These are phyloP conservation scores for Taphrorychus bicolor DNA, from an alignment of 2,888 invertebrate genomes.

Conservation along the genomic window DNA sequence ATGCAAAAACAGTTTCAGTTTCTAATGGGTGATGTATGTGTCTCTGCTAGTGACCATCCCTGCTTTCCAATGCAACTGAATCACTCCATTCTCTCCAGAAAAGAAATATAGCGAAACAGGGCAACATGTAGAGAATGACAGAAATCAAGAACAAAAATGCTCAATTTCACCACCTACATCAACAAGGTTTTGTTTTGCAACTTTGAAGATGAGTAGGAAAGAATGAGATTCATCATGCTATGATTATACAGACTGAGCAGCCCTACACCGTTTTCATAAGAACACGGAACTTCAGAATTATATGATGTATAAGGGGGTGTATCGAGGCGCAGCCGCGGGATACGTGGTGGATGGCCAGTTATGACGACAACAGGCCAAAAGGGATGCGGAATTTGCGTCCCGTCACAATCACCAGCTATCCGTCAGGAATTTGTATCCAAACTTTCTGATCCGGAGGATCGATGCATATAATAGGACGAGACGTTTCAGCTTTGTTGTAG, in stretches of 20 bases:
- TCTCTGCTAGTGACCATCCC: too few species aligned
- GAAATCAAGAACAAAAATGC: too few species aligned
- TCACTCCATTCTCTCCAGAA: too few species aligned
- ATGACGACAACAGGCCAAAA: background rate
- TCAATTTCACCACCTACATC: too few species aligned
- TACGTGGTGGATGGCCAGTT: background rate
- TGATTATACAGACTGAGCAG: too few species aligned
- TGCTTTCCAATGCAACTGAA: too few species aligned
- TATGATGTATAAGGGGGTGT: slow-evolving; percentile 1
- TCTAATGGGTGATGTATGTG: too few species aligned
- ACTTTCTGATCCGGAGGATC: background rate
- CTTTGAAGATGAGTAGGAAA: too few species aligned
- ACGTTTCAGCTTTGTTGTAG: background rate
- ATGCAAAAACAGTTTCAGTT: background rate
- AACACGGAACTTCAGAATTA: background rate
- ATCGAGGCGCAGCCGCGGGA: slow-evolving; percentile 28
- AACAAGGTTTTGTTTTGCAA: too few species aligned
- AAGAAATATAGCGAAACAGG: too few species aligned
- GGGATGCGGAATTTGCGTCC: background rate
- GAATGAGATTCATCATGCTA: background rate
- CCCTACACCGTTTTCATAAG: background rate
- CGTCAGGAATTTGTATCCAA: background rate
- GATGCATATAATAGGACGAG: background rate
- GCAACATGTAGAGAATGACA: too few species aligned
- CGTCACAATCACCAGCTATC: background rate